Evolutionary conservation across 2,113 vertebrate genomes (phyloP).

Genomic region (Leucoraja erinaceus): DNA sequence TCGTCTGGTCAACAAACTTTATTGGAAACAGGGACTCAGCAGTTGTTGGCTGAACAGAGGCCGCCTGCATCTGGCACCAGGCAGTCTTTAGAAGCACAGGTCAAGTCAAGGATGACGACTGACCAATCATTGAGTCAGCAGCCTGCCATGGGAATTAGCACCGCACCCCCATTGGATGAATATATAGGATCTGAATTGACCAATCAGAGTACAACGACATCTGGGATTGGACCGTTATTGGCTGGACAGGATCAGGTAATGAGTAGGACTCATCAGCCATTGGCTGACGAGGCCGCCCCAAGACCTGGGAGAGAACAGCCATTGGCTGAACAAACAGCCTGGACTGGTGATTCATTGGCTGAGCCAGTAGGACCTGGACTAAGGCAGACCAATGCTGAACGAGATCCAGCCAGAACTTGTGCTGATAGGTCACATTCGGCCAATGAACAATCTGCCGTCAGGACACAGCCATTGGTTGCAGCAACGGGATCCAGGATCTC

Average conservation of each 20-base stretch:
- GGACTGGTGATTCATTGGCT: too few relatives aligned
- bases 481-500: not conserved
- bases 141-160: not conserved
- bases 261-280: not conserved
- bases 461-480: too few relatives aligned
- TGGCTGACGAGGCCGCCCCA: not conserved
- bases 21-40: too few relatives aligned
- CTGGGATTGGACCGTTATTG: not conserved
- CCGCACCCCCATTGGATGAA: not conserved
- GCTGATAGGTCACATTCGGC: too few relatives aligned
- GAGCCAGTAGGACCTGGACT: too few relatives aligned
- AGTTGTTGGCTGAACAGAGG: not conserved
- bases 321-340: not conserved
- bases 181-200: not conserved
- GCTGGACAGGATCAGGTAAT: not conserved
- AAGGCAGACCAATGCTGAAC: too few relatives aligned
- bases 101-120: not conserved
- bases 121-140: not conserved
- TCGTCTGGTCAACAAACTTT: not conserved
- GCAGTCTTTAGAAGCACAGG: not conserved
- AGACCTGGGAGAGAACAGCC: accelerated
- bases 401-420: too few relatives aligned
- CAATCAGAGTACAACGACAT: not conserved
- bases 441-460: too few relatives aligned
- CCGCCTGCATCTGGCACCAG: too few relatives aligned